phyloP scores from a whole-genome alignment of 2,888 invertebrate species.

The Tupiocoris notatus region DNA sequence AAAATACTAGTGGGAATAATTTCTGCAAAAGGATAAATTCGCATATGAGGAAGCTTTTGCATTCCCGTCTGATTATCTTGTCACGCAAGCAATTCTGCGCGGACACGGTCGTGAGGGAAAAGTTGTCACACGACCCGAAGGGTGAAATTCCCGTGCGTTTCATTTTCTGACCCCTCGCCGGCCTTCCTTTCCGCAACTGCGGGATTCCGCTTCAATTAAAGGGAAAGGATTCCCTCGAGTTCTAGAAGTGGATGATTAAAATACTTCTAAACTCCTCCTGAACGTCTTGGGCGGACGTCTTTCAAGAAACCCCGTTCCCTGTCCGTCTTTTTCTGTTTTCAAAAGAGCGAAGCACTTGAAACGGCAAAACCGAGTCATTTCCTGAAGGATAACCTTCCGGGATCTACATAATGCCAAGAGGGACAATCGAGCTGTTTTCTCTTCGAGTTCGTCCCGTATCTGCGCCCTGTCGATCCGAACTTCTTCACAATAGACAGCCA shows the following conservation, averaged over 20 bases:
- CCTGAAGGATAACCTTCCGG: background rate
- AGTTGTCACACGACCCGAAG: constrained; percentile 6
- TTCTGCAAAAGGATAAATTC: background rate
- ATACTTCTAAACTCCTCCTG: constrained; percentile 28
- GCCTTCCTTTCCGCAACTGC: background rate
- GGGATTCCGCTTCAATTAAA: constrained; percentile 35
- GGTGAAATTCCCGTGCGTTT: background rate
- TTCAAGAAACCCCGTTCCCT: background rate
- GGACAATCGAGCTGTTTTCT: constrained; percentile 15
- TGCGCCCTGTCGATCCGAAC: background rate
- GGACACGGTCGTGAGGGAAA: background rate
- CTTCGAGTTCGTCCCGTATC: background rate
- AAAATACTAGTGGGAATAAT: no score
- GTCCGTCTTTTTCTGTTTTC: background rate
- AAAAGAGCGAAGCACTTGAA: background rate
- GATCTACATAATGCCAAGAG: constrained; percentile 20
- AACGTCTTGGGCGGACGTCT: constrained; percentile 3
- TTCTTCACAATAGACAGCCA: constrained; percentile 21
- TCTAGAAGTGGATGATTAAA: constrained; percentile 29
- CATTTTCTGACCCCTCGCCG: constrained; percentile 7
- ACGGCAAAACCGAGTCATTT: background rate
- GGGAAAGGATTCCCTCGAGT: constrained; percentile 29
- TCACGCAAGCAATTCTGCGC: background rate
- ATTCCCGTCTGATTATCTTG: background rate
- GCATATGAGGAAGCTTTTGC: background rate